phyloP scores from a whole-genome alignment of 2,113 vertebrate genomes.

The Brachypteracias leptosomus region DNA sequence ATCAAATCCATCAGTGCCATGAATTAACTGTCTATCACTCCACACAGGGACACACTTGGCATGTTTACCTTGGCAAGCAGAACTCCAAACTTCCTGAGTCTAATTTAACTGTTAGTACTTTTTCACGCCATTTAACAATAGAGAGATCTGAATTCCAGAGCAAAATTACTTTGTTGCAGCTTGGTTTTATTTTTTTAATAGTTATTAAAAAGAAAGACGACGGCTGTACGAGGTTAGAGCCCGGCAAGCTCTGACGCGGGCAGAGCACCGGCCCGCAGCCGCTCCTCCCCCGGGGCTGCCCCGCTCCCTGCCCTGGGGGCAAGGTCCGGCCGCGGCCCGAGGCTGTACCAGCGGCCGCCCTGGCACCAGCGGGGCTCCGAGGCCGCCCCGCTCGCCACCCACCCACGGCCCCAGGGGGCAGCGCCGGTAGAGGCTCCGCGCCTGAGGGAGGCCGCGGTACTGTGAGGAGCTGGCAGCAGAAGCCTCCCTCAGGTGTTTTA shows the following conservation, averaged over 20 bases:
- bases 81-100: not conserved
- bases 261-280: rapidly evolving
- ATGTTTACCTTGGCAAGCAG: rapidly evolving
- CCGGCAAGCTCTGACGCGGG: rapidly evolving
- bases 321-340: not conserved
- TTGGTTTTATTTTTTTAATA: not conserved
- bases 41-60: rapidly evolving
- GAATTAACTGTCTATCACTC: not conserved
- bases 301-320: not conserved
- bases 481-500: not conserved
- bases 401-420: too few species aligned
- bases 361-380: not conserved
- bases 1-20: rapidly evolving
- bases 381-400: not conserved
- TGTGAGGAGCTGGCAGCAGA: too few species aligned
- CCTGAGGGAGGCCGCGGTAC: too few species aligned
- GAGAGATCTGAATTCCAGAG: not conserved
- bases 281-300: not conserved
- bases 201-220: not conserved
- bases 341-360: not conserved
- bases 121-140: too few species aligned
- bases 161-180: not conserved
- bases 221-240: rapidly evolving
- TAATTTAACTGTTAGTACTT: too few species aligned
- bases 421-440: too few species aligned